Evolutionary conservation across 2,797 vertebrate species (phyloP).

Genomic region (Bryconaethiops microstoma): DNA sequence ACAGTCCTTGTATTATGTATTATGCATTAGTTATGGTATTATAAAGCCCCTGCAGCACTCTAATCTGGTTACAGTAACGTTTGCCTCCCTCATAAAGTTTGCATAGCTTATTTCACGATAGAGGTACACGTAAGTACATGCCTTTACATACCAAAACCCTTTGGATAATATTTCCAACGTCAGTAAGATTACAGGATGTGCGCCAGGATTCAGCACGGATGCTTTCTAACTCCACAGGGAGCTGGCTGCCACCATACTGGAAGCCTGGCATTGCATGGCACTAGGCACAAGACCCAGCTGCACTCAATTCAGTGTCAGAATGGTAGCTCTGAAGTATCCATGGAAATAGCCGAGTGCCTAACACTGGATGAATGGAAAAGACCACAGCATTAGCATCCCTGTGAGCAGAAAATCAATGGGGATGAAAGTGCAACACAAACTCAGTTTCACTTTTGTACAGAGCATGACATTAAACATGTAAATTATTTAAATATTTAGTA

Average conservation of each 20-base stretch:
- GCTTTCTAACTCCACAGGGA: background rate
- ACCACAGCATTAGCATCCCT: background rate
- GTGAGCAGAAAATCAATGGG: background rate
- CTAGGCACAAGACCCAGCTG: slow-evolving; percentile 15
- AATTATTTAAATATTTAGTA: background rate
- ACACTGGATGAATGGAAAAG: slow-evolving; percentile 28
- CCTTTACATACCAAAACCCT: slow-evolving; percentile 27
- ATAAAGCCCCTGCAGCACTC: background rate
- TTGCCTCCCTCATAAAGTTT: background rate
- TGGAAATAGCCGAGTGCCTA: slow-evolving; percentile 26
- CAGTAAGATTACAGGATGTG: slow-evolving; percentile 35
- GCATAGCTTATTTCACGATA: background rate
- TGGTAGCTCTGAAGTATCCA: slow-evolving; percentile 13
- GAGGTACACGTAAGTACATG: background rate
- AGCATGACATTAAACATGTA: background rate
- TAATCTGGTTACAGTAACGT: background rate
- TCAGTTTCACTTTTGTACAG: background rate
- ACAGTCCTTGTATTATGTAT: too few relatives aligned
- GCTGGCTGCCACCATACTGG: slow-evolving; percentile 23
- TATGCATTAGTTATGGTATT: too few relatives aligned
- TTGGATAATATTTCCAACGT: slow-evolving; percentile 22
- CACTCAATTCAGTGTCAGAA: slow-evolving; percentile 5
- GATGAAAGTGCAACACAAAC: background rate
- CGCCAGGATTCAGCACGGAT: slow-evolving; percentile 27
- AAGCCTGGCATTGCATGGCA: slow-evolving; percentile 34